Percentiles rank a stretch among this genome's conserved stretches.
Evolutionary conservation across 2,797 vertebrate species (phyloP).

Genomic region (Hydrocynus forskahlii): DNA sequence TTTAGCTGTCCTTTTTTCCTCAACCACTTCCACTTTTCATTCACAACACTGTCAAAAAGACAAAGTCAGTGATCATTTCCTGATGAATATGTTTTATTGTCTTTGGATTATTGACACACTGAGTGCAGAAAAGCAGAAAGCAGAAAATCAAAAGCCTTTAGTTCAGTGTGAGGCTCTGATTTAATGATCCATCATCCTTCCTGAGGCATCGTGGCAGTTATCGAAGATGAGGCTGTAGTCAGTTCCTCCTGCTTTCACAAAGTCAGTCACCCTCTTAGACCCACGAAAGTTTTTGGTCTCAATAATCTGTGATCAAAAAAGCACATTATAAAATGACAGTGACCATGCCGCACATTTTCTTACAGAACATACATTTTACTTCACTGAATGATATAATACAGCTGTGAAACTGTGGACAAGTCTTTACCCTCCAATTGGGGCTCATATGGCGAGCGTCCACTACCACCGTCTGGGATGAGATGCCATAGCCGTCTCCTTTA

Average conservation of each 20-base stretch:
- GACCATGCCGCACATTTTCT: background rate
- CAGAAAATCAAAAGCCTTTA: background rate
- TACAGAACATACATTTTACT: background rate
- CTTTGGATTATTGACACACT: background rate
- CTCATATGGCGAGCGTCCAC: slow-evolving; percentile 65
- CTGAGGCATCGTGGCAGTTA: slow-evolving; percentile 65
- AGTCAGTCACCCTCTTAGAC: slow-evolving; percentile 60
- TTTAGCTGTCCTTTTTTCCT: too few species aligned
- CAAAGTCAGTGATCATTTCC: too few species aligned
- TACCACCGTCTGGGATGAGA: slow-evolving; percentile 67
- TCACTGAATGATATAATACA: background rate
- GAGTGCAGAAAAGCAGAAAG: too few species aligned
- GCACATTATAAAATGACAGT: background rate
- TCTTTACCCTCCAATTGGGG: slow-evolving; percentile 60
- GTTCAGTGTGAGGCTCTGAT: background rate
- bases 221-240: slow-evolving; percentile 57
- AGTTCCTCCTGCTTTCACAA: slow-evolving; percentile 62
- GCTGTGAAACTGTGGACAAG: background rate
- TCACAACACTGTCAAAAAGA: too few species aligned
- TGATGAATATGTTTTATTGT: background rate
- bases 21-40: too few species aligned
- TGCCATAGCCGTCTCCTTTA: slow-evolving; percentile 64
- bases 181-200: slow-evolving; percentile 61
- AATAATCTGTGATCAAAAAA: slow-evolving; percentile 45
- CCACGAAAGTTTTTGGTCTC: slow-evolving; percentile 61